Evolutionary conservation across 1,140 invertebrate species (phyloP).

Genomic region (Frieseomelitta varia): DNA sequence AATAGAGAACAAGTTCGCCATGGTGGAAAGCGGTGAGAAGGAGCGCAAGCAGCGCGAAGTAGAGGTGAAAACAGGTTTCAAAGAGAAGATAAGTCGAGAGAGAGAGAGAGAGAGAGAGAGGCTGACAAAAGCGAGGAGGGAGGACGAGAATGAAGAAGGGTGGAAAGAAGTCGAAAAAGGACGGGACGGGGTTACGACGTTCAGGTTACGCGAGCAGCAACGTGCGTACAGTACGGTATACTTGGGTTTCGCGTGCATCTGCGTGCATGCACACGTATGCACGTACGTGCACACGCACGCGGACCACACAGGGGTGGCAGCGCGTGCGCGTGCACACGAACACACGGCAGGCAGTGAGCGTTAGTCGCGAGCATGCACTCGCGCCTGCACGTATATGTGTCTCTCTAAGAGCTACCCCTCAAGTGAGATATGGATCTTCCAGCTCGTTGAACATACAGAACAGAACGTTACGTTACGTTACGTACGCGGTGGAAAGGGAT

Average conservation of each 20-base stretch:
- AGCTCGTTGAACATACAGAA: conserved; percentile 78
- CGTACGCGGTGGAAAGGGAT: conserved; percentile 60
- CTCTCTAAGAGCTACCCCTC: conserved; percentile 70
- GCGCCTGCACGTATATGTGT: conserved; percentile 38
- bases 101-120: not conserved
- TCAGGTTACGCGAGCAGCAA: conserved; percentile 33
- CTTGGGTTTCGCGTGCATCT: not conserved
- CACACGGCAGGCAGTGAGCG: conserved; percentile 4
- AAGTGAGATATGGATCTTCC: conserved; percentile 80
- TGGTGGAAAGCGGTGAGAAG: not conserved
- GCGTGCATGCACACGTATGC: not conserved
- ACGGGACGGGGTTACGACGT: conserved; percentile 34
- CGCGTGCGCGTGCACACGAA: conserved; percentile 47
- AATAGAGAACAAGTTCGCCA: not conserved
- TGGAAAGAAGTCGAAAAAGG: conserved; percentile 29
- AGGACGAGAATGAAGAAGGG: not conserved
- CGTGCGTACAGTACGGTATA: not conserved
- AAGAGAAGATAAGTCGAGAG: not conserved
- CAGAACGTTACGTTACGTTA: conserved; percentile 71
- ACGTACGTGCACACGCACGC: conserved; percentile 1
- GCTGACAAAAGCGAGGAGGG: not conserved
- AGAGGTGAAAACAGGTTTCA: not conserved
- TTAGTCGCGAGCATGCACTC: conserved; percentile 42
- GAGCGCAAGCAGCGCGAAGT: no score
- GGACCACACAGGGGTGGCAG: conserved; percentile 8